phyloP scores from a whole-genome alignment of 1,140 invertebrate genomes.

The Achatina immaculata region DNA sequence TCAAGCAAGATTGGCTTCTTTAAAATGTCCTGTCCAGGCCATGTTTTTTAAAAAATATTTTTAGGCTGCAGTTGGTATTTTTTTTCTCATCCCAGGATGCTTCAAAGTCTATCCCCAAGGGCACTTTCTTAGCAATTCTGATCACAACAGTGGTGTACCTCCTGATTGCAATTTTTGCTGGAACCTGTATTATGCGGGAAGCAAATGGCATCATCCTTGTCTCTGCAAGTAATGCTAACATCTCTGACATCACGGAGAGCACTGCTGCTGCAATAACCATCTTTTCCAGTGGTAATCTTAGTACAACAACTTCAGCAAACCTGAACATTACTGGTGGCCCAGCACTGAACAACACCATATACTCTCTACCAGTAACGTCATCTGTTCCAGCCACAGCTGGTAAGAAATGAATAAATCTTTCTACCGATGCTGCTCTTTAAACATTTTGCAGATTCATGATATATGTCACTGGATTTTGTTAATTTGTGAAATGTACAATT shows the following conservation, averaged over 20 bases:
- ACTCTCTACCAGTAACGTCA: neutral
- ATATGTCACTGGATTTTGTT: too few species aligned
- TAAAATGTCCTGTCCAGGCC: too few species aligned
- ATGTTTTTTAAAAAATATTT: too few species aligned
- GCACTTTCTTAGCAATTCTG: slow-evolving; percentile 88
- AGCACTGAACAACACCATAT: neutral
- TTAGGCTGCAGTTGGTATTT: neutral
- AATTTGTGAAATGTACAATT: too few species aligned
- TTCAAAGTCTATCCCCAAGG: slow-evolving; percentile 76
- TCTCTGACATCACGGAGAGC: neutral
- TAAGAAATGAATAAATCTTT: too few species aligned
- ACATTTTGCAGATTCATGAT: too few species aligned
- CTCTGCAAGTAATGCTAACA: slow-evolving; percentile 20
- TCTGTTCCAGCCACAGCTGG: neutral
- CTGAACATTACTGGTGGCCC: neutral
- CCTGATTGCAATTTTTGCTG: slow-evolving; percentile 84
- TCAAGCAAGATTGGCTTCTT: too few species aligned
- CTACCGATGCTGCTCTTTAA: too few species aligned
- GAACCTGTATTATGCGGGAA: slow-evolving; percentile 80
- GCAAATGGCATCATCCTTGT: slow-evolving; percentile 78
- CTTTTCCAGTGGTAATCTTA: neutral
- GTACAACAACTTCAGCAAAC: neutral
- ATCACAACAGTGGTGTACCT: slow-evolving; percentile 88
- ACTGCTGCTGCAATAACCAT: neutral
- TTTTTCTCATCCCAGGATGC: slow-evolving; percentile 81